A percentile compares a stretch with the other conserved stretches of the same genome.
Evolutionary conservation across 2,888 invertebrate genomes (phyloP).

Genomic region (Proisotoma minuta): DNA sequence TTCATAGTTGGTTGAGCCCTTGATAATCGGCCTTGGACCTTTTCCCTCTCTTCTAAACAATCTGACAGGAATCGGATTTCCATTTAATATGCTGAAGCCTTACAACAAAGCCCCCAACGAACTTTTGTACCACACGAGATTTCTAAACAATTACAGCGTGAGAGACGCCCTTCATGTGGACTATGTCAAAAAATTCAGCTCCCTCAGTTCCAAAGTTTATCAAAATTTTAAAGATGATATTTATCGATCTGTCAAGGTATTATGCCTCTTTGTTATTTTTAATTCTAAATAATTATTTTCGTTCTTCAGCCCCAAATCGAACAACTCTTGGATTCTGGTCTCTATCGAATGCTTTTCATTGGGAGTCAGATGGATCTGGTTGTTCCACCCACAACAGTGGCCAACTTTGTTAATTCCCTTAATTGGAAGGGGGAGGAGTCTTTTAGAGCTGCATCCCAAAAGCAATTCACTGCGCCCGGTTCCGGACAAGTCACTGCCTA

Average conservation of each 20-base stretch:
- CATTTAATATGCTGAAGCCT: constrained; percentile 12
- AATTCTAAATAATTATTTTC: not conserved
- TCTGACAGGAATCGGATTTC: constrained; percentile 25
- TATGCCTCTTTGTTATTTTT: no score
- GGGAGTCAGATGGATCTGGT: constrained; percentile 88
- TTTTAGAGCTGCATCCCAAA: constrained; percentile 63
- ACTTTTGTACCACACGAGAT: constrained; percentile 9
- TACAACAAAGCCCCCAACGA: not conserved
- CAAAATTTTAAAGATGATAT: constrained; percentile 66
- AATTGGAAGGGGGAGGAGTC: constrained; percentile 64
- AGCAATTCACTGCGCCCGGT: constrained; percentile 63
- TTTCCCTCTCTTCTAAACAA: constrained; percentile 26
- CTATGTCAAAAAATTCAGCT: constrained; percentile 47
- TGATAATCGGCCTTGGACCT: constrained; percentile 14
- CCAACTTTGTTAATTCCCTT: constrained; percentile 68
- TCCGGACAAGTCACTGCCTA: constrained; percentile 62
- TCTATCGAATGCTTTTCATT: constrained; percentile 70
- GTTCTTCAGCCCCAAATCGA: constrained; percentile 57
- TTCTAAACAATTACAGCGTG: constrained; percentile 19
- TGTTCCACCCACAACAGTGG: constrained; percentile 78
- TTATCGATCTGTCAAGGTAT: constrained; percentile 74
- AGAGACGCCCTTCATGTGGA: constrained; percentile 51
- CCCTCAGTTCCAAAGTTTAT: constrained; percentile 58
- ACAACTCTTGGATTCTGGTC: constrained; percentile 57
- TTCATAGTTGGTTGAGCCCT: constrained; percentile 23